A percentile compares a stretch with the other conserved stretches of the same genome.
phyloP scores from a whole-genome alignment of 2,797 vertebrate species.

The Phalloptychus januarius region DNA sequence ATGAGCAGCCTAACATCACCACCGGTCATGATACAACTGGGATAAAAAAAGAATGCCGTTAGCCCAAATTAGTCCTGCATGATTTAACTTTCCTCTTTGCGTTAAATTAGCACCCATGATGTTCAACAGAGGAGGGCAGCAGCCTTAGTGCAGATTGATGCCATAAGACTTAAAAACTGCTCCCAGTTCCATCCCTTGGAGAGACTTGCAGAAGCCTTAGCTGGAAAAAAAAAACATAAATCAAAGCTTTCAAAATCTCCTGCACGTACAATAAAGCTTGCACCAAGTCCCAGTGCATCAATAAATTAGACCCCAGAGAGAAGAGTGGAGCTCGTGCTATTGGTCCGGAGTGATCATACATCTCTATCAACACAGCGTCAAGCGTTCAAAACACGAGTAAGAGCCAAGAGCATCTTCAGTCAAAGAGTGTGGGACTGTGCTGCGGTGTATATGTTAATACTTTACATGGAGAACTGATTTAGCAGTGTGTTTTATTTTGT shows the following conservation, averaged over 20 bases:
- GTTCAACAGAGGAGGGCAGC: slow-evolving; percentile 51
- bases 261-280: slow-evolving; percentile 58
- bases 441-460: slow-evolving; percentile 52
- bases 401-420: slow-evolving; percentile 74
- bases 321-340: slow-evolving; percentile 58
- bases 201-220: slow-evolving; percentile 44
- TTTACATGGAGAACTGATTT: slow-evolving; percentile 13
- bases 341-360: slow-evolving; percentile 62
- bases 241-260: slow-evolving; percentile 67
- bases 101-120: slow-evolving; percentile 53
- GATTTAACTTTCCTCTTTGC: slow-evolving; percentile 48
- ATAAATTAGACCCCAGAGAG: slow-evolving; percentile 76
- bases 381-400: slow-evolving; percentile 67
- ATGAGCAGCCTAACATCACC: slow-evolving; percentile 60
- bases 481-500: slow-evolving; percentile 30
- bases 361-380: slow-evolving; percentile 68
- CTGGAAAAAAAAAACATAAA: slow-evolving; percentile 54
- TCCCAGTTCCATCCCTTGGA: slow-evolving; percentile 29
- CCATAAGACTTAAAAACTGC: slow-evolving; percentile 16
- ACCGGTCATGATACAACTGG: slow-evolving; percentile 46
- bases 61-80: slow-evolving; percentile 69
- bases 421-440: slow-evolving; percentile 71
- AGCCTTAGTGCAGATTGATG: slow-evolving; percentile 46
- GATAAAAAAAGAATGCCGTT: slow-evolving; percentile 36
- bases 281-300: slow-evolving; percentile 59